Conservation (phyloP, 2,888 invertebrate genomes). For the Pristionchus arcanus region DNA sequence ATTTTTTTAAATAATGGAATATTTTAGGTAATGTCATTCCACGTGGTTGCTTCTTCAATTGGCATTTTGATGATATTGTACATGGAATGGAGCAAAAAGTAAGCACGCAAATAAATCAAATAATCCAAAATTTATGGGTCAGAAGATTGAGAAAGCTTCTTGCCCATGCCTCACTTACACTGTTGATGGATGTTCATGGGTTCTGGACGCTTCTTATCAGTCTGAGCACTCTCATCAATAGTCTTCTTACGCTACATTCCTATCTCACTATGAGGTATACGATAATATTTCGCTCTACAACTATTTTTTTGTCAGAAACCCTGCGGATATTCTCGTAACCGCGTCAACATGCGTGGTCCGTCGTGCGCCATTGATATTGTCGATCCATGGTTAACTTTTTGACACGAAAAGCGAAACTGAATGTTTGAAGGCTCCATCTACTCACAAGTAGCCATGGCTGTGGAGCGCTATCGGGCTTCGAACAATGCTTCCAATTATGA, state of each 20-base stretch:
- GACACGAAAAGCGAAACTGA: accelerated
- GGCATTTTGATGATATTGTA: background rate
- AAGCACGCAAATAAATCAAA: background rate
- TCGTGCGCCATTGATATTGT: background rate
- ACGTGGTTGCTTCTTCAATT: background rate
- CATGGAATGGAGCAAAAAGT: background rate
- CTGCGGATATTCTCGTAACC: background rate
- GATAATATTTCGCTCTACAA: background rate
- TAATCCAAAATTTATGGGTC: background rate
- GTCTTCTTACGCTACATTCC: background rate
- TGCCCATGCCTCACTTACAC: background rate
- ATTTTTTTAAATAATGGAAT: background rate
- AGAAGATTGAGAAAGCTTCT: background rate
- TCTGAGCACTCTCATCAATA: background rate
- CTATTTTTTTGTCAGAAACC: background rate
- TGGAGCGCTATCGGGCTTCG: background rate
- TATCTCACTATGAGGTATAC: background rate
- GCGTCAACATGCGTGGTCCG: background rate
- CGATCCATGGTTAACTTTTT: background rate
- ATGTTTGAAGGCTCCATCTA: background rate
- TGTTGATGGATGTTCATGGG: background rate
- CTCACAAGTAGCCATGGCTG: background rate
- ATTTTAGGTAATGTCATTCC: background rate
- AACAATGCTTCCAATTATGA: background rate
- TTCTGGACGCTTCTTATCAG: background rate